A percentile compares a stretch with the other conserved stretches of the same genome.
phyloP scores from a whole-genome alignment of 2,113 vertebrate genomes.

The Puma concolor region DNA sequence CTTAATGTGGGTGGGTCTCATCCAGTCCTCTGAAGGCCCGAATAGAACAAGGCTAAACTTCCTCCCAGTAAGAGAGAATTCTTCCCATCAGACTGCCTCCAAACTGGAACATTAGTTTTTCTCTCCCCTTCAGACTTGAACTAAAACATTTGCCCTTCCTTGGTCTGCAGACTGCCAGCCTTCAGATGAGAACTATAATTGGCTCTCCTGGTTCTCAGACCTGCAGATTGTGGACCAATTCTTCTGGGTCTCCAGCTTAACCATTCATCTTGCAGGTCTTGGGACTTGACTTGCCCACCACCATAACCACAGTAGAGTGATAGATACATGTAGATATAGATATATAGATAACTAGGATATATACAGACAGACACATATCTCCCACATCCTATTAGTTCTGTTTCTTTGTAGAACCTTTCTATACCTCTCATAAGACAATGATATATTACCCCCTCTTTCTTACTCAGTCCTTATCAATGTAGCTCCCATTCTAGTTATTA shows the following conservation, averaged over 20 bases:
- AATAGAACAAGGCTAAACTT: not conserved
- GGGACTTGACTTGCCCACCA: not conserved
- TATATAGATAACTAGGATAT: not conserved
- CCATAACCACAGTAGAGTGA: not conserved
- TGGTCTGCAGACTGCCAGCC: not conserved
- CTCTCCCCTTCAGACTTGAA: not conserved
- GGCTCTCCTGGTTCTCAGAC: not conserved
- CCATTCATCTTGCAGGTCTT: not conserved
- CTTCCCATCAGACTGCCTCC: not conserved
- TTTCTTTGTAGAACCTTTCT: not conserved
- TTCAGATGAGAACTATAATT: not conserved
- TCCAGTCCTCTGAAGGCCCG: not conserved
- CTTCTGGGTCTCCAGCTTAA: not conserved
- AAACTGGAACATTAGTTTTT: not conserved
- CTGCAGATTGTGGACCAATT: not conserved
- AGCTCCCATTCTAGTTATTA: not conserved
- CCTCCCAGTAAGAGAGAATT: not conserved
- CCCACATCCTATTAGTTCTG: not conserved
- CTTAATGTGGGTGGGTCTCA: not conserved
- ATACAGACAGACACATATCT: too few relatives aligned
- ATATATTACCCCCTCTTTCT: not conserved
- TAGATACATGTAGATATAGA: not conserved
- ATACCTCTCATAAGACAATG: not conserved
- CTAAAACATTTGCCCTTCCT: not conserved
- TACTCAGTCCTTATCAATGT: not conserved